Evolutionary conservation across 2,113 vertebrate genomes (phyloP), one percentile per base, ranked within the genome.

Genomic region (Pomatorhinus ruficollis): DNA sequence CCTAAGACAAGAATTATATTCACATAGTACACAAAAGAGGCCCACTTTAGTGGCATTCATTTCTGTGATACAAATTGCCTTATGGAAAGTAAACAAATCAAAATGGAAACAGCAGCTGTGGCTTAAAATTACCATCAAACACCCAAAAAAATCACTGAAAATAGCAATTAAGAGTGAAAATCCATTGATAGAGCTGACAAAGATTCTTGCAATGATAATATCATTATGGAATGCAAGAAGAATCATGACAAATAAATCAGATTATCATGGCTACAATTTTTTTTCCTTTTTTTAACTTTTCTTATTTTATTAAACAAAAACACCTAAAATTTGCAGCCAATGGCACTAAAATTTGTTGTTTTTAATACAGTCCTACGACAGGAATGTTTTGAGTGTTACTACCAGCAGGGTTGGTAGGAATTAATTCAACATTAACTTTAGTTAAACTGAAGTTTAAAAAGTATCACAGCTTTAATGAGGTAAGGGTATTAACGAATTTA

Each of bases 51-150:
- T 79, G 57, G 72, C 77, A 94, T 96, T 97, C 15, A 90, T 91
- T 95, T 96, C 54, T 15, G 11, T 93, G 82, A 94, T 93, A 93
- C 53, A 95, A 96, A 96, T 88, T 93, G 68, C 82, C 65, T 80
- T 95, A 90, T 79, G 72, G 57, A 95, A 95, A 96, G 65, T 90
- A 97, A 96, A 94, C 84, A 96, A 95, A 96, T 88, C 79, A 94
- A 93, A 97, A 89, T 74, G 65, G 76, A 95, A 89, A 74, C 50
- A 95, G 84, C 93, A 97, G 92, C 90, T 97, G 96, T 93, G 76
- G 53, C 89, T 96, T 83, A 96, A 93, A 97, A 96, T 96, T 94
- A 91, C 21, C 40, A 91, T 45, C 37, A n/a, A 95, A 84, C 63
- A 68, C 56, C 56, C 28, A n/a, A 86, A 92, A 63, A 92, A 90